Base-by-base conservation (phyloP, 2,113 vertebrate species). In the Dolichallabes microphthalmus region DNA sequence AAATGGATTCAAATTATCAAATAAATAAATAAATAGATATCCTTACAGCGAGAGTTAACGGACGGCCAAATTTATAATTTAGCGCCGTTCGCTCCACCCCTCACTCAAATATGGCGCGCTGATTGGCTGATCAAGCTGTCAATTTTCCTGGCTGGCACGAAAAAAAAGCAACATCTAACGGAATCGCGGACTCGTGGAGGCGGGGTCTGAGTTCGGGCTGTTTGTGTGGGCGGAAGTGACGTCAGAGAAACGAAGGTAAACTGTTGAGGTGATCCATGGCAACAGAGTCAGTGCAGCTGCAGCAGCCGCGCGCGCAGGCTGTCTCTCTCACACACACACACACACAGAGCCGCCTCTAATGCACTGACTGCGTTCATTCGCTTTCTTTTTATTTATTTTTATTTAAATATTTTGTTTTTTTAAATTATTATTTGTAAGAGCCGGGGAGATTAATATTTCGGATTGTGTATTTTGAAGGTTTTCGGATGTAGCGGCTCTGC, bases 241-340 rank as follows among this genome's bases (percentile, higher is more conserved):
- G 14, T 61, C 17, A 92, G 35, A 15, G 83, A 17, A 50, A 87
- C 91, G 91, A 92, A 90, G 93, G 92, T 88, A 85, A 91, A 93
- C 85, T 94, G 94, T 95, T 94, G 93, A 93, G 89, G 91, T 89
- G 94, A 94, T 93, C 95, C 95, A 95, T 95, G 95, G 95, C 92
- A 95, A 95, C 95, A 94, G 92, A 86, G 88, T 87, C 85, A 85
- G 89, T 91, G 88, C 87, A 88, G 89, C 85, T 89, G 77, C 84
- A 90, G 88, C 85, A 88, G 75, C 85, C 83, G 52, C 83, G 74
- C 86, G 64, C 79, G 61, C 84, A 85, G 68, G 22, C 77, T 66
- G 83, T 60, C 88, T n/a, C 85, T 76, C 89, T 64, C 82, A 8
- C 73, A 78, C 89, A 64, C 82, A 8, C 73, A 78, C 88, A 39